Evolutionary conservation across 2,888 invertebrate species (phyloP).

Genomic region (Andrena praecox): DNA sequence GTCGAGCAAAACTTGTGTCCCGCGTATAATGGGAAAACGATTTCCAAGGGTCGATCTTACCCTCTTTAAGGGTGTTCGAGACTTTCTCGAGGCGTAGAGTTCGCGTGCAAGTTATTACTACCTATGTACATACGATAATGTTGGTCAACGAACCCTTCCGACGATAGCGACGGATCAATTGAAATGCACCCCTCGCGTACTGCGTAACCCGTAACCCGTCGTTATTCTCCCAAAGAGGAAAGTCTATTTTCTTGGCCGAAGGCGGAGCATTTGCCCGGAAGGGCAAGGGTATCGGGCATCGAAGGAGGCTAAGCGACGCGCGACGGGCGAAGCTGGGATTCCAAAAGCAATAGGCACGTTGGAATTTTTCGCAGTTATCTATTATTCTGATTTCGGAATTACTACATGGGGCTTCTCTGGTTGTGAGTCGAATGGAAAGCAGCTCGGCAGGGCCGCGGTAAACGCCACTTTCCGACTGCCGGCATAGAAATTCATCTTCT

Average conservation of each 20-base stretch:
- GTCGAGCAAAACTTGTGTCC: neutral
- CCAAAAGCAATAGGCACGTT: neutral
- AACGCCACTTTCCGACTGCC: no score
- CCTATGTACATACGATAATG: constrained; percentile 49
- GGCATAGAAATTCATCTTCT: neutral
- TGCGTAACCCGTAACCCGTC: constrained; percentile 19
- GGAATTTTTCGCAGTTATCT: no score
- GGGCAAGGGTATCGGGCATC: neutral
- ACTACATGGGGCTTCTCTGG: no score
- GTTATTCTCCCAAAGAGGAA: constrained; percentile 57
- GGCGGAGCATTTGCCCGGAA: neutral
- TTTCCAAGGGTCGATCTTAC: neutral
- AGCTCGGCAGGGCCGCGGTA: no score
- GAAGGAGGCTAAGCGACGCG: neutral
- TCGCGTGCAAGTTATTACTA: constrained; percentile 47
- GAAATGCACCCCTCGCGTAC: constrained; percentile 68
- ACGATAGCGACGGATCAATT: constrained; percentile 65
- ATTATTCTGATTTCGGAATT: no score
- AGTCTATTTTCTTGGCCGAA: constrained; percentile 27
- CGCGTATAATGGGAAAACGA: neutral
- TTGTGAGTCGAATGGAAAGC: no score
- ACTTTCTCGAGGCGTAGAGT: constrained; percentile 7
- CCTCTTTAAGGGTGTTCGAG: constrained; percentile 40
- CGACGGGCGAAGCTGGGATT: neutral
- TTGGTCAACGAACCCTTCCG: constrained; percentile 69